Percentiles rank a stretch among this genome's conserved stretches.
These are phyloP conservation scores for Campoletis raptor DNA, from an alignment of 2,888 invertebrate genomes.

Conservation along the genomic window DNA sequence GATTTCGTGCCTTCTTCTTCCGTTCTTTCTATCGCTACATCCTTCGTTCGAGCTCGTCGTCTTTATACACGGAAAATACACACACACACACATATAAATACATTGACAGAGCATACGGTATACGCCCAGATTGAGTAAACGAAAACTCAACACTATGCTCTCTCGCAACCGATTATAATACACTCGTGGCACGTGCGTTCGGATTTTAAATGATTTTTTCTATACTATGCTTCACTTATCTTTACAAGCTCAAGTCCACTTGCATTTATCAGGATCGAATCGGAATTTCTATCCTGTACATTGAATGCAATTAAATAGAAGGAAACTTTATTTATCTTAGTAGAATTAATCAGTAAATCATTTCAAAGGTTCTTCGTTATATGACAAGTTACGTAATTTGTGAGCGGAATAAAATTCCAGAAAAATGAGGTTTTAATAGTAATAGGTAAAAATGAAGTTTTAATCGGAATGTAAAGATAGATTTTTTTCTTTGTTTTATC, in stretches of 20 bases:
- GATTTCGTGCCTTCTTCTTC: slow-evolving; percentile 75
- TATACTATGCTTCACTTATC: neutral
- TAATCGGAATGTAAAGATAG: too few species aligned
- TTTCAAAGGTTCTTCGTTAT: neutral
- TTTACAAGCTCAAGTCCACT: neutral
- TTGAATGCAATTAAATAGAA: neutral
- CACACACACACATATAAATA: neutral
- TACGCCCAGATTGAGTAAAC: neutral
- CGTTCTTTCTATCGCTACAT: slow-evolving; percentile 68
- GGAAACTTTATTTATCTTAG: neutral
- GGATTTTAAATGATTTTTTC: slow-evolving; percentile 1
- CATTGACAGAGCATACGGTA: neutral
- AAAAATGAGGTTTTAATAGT: too few species aligned
- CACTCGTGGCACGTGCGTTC: slow-evolving; percentile 57
- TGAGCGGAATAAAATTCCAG: too few species aligned
- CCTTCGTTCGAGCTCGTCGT: slow-evolving; percentile 51
- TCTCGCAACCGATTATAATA: slow-evolving; percentile 22
- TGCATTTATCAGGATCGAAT: neutral
- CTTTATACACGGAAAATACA: neutral
- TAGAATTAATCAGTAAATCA: neutral
- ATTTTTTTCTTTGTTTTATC: too few species aligned
- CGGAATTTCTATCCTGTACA: neutral
- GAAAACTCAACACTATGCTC: neutral
- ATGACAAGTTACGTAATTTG: neutral
- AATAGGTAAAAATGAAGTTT: too few species aligned